Percentiles rank a stretch among this genome's conserved stretches.
Conservation (phyloP, 1,140 invertebrate genomes). For the Drosophila nigromelanica region DNA sequence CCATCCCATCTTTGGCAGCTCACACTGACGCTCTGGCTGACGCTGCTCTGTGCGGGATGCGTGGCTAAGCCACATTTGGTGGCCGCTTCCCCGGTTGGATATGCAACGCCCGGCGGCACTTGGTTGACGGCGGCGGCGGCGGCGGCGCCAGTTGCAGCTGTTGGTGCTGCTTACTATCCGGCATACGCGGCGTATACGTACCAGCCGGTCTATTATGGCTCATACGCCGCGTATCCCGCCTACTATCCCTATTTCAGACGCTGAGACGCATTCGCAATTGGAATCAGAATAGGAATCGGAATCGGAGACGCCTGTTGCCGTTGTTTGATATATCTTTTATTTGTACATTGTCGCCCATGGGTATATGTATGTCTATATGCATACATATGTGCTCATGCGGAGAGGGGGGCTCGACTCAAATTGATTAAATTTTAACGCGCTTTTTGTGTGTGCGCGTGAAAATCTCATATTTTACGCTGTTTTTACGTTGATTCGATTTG, state of each 20-base stretch:
- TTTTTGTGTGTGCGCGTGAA: slow-evolving; percentile 27
- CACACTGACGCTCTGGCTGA: slow-evolving; percentile 46
- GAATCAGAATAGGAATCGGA: no score
- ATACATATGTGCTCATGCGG: neutral
- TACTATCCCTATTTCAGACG: slow-evolving; percentile 70
- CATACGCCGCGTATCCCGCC: slow-evolving; percentile 69
- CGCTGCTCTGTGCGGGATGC: slow-evolving; percentile 24
- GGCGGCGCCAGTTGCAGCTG: slow-evolving; percentile 21
- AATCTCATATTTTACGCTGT: slow-evolving; percentile 54
- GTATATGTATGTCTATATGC: neutral
- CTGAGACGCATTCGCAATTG: slow-evolving; percentile 12
- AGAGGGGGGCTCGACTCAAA: slow-evolving; percentile 15
- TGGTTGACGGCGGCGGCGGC: slow-evolving; percentile 52
- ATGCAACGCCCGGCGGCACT: slow-evolving; percentile 52
- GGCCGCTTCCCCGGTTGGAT: slow-evolving; percentile 58
- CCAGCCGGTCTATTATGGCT: slow-evolving; percentile 65
- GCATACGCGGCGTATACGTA: slow-evolving; percentile 73
- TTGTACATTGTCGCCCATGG: no score
- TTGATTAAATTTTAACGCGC: slow-evolving; percentile 40
- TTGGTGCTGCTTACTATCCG: slow-evolving; percentile 58
- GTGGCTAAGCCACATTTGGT: slow-evolving; percentile 64
- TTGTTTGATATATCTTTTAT: slow-evolving; percentile 8
- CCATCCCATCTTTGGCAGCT: slow-evolving; percentile 46
- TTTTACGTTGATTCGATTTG: slow-evolving; percentile 55
- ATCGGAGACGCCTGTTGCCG: slow-evolving; percentile 28